A percentile compares a stretch with the other conserved stretches of the same genome.
phyloP scores from a whole-genome alignment of 2,888 invertebrate genomes.

The Ypsolopha sequella region DNA sequence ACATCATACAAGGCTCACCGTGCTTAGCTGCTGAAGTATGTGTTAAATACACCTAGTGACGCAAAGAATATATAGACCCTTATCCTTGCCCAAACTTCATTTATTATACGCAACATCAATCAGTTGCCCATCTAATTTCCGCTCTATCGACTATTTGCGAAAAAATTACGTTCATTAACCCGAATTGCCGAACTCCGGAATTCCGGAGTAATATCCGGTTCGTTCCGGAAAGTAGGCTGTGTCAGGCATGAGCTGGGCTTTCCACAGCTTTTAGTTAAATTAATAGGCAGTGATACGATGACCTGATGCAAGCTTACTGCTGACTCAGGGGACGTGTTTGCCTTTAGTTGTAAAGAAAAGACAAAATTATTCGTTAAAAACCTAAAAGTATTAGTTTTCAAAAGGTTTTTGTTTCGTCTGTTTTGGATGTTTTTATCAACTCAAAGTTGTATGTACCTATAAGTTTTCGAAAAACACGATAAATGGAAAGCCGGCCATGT shows the following conservation, averaged over 20 bases:
- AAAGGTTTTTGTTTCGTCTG: too few relatives aligned
- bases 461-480: too few relatives aligned
- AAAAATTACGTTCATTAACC: slow-evolving; percentile 1
- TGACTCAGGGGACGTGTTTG: background rate
- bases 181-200: slow-evolving; percentile 13
- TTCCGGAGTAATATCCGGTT: slow-evolving; percentile 51
- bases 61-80: too few relatives aligned
- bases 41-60: too few relatives aligned
- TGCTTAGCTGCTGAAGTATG: too few relatives aligned
- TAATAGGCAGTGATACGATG: slow-evolving; percentile 16
- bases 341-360: background rate
- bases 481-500: too few relatives aligned
- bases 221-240: slow-evolving; percentile 8
- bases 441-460: too few relatives aligned
- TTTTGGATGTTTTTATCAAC: too few relatives aligned
- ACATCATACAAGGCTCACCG: too few relatives aligned
- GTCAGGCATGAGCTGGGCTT: background rate
- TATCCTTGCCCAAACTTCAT: too few relatives aligned
- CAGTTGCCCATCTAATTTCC: slow-evolving; percentile 33
- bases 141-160: slow-evolving; percentile 4
- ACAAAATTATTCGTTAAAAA: too few relatives aligned
- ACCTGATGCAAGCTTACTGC: background rate
- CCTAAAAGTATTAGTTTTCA: too few relatives aligned
- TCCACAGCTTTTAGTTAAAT: slow-evolving; percentile 49
- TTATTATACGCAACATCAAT: background rate